Evolutionary conservation across 2,113 vertebrate species (phyloP), one percentile per base, ranked within the genome.

Genomic region (Atrichornis clamosus): DNA sequence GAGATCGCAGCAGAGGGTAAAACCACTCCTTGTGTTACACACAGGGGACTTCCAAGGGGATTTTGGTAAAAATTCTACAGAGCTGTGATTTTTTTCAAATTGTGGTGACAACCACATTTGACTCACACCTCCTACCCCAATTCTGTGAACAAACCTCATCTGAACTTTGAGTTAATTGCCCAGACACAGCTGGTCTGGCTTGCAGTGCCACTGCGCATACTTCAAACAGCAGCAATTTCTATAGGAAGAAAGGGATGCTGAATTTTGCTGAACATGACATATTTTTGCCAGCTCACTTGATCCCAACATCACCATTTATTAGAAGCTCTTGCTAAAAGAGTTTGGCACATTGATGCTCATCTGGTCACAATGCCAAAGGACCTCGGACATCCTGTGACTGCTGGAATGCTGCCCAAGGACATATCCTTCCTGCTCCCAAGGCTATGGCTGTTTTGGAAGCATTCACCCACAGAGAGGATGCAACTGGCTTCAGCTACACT

Each of bases 181-280:
- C 86, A 89, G 89, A 70, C 86, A 77, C 92, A 95, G 84, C 89
- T 95, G 94, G 73, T 72, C 93, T 95, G 93, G 89, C 73, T 87
- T 62, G 69, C 69, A 69, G 52, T 84, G 62, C 39, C 47, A 78
- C 62, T 91, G 77, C 5, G 4, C 73, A 39, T 62, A 73, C 74
- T 92, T 93, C 62, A 87, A 37, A 73, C 56, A 56, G 18, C 2
- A 8, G 28, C 27, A 62, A 82, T 93, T 82, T 94, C 74, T 82
- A 16, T 18, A 91, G 60, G 58, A 75, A 76, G 77, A 87, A 89
- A 33, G 52, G 14, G 65, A 65, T 79, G 60, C 22, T 5, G 32
- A 52, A 35, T 87, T 82, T 89, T 95, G 94, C 91, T 95, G 91
- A 92, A 72, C n/a, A 35, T 0, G 9, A 30, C 14, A 0, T 0